Evolutionary conservation across 2,797 vertebrate species (phyloP).

Genomic region (Arvicola amphibius): DNA sequence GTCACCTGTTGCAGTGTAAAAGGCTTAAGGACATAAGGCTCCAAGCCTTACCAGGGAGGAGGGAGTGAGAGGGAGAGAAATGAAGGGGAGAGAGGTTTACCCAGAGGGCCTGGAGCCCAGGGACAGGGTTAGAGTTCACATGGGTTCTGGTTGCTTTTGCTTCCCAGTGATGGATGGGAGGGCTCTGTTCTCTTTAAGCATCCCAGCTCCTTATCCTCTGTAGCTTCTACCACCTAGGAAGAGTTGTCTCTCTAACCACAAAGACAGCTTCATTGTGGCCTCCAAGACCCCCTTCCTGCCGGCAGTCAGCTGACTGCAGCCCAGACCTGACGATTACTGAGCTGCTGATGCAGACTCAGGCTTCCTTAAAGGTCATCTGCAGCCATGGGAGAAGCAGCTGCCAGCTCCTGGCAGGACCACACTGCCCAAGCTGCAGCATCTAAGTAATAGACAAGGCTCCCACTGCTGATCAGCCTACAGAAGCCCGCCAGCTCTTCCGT

Average conservation of each 20-base stretch:
- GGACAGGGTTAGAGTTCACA: neutral
- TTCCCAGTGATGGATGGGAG: neutral
- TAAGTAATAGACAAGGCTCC: neutral
- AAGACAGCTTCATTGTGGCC: conserved; percentile 10
- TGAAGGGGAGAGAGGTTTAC: too few relatives aligned
- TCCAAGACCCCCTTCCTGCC: neutral
- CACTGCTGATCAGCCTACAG: neutral
- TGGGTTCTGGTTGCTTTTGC: neutral
- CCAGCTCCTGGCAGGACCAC: neutral
- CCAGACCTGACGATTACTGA: neutral
- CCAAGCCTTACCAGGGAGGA: neutral
- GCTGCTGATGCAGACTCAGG: neutral
- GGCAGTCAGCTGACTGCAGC: neutral
- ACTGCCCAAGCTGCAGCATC: neutral
- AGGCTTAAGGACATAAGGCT: neutral
- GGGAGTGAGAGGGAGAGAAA: neutral
- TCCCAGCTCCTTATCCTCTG: neutral
- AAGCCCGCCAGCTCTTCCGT: neutral
- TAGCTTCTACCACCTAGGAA: neutral
- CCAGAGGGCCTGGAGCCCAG: neutral
- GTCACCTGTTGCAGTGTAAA: neutral
- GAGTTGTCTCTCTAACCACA: neutral
- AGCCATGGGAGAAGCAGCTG: neutral
- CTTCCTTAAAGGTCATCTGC: conserved; percentile 30
- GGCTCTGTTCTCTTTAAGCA: neutral